Evolutionary conservation across 2,797 vertebrate genomes (phyloP).

Genomic region (Catamblyrhynchus diadema): DNA sequence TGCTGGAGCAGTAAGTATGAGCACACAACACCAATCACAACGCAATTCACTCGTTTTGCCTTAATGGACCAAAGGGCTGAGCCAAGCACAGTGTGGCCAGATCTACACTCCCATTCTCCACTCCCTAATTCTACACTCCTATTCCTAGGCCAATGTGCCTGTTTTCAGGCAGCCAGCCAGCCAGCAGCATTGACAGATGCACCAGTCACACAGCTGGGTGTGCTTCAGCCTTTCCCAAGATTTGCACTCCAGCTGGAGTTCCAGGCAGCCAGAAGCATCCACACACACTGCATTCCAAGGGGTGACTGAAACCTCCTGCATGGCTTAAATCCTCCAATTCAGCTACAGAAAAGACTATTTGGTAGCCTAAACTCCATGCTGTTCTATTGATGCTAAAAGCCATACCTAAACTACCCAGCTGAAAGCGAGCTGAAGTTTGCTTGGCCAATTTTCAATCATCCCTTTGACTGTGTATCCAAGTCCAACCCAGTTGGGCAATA

Average conservation of each 20-base stretch:
- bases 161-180: background rate
- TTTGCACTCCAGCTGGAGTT: background rate
- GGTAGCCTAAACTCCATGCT: background rate
- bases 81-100: background rate
- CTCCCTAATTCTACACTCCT: background rate
- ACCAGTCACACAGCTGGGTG: background rate
- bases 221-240: background rate
- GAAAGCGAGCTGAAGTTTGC: background rate
- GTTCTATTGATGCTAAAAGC: background rate
- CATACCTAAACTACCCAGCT: background rate
- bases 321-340: background rate
- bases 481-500: background rate
- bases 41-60: background rate
- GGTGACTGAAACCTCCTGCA: background rate
- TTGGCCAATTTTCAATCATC: background rate
- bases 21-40: background rate
- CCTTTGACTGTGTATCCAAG: background rate
- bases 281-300: background rate
- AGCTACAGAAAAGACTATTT: background rate
- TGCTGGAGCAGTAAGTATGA: background rate
- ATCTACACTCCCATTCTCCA: background rate
- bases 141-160: accelerated
- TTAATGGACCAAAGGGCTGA: background rate
- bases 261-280: background rate
- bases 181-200: background rate